Evolutionary conservation across 2,888 invertebrate species (phyloP).

Genomic region (Drosophila lutescens): DNA sequence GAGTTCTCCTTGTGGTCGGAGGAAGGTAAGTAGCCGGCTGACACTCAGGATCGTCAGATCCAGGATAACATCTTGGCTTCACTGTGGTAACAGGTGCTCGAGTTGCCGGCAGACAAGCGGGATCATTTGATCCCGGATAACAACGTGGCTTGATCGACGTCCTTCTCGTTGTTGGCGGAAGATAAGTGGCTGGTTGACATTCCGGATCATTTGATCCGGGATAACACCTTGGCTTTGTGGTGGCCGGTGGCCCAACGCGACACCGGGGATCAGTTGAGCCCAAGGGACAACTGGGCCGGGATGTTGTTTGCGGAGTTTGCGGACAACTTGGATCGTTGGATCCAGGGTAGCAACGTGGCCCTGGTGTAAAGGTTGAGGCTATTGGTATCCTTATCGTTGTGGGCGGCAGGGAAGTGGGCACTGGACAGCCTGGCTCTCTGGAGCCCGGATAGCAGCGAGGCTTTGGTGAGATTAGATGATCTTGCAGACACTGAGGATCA

Average conservation of each 20-base stretch:
- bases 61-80: slow-evolving; percentile 33
- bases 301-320: slow-evolving; percentile 53
- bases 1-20: slow-evolving; percentile 2
- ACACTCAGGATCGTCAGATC: slow-evolving; percentile 9
- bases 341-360: slow-evolving; percentile 23
- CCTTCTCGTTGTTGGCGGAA: not conserved
- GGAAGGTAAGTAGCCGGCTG: slow-evolving; percentile 18
- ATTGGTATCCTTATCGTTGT: slow-evolving; percentile 23
- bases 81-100: slow-evolving; percentile 2
- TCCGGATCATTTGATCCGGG: slow-evolving; percentile 81
- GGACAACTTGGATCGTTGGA: too few relatives aligned
- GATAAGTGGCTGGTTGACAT: slow-evolving; percentile 7
- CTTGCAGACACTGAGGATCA: slow-evolving; percentile 61
- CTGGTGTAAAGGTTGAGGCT: slow-evolving; percentile 9
- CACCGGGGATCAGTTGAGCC: too few relatives aligned
- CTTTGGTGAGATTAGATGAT: slow-evolving; percentile 7
- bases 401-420: slow-evolving; percentile 21
- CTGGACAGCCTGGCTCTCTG: slow-evolving; percentile 60
- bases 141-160: slow-evolving; percentile 29
- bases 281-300: too few relatives aligned
- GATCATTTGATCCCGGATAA: slow-evolving; percentile 65
- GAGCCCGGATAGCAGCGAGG: slow-evolving; percentile 82
- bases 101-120: slow-evolving; percentile 30
- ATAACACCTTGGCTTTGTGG: slow-evolving; percentile 74
- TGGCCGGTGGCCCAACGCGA: too few relatives aligned